These are phyloP conservation scores for Onthophagus sagittarius DNA, from an alignment of 2,888 invertebrate genomes.

Conservation along the genomic window DNA sequence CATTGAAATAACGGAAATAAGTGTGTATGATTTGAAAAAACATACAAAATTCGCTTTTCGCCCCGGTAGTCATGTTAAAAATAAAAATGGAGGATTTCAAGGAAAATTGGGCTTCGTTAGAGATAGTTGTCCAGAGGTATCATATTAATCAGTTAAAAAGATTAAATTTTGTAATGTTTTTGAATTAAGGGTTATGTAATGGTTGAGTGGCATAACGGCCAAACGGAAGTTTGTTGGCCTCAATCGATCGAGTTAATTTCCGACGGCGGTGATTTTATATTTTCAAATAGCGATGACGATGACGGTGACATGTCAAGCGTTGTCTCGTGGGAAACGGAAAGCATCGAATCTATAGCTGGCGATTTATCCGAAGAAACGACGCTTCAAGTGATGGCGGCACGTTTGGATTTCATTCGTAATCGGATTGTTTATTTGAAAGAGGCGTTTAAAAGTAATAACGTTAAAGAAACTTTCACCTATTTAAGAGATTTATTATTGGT, in stretches of 20 bases:
- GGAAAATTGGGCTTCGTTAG: constrained; percentile 71
- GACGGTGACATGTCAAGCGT: constrained; percentile 47
- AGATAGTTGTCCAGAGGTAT: constrained; percentile 75
- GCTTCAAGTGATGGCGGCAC: constrained; percentile 64
- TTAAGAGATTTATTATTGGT: constrained; percentile 76
- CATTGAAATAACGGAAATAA: constrained; percentile 60
- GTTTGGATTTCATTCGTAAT: constrained; percentile 48
- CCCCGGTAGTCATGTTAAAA: constrained; percentile 86
- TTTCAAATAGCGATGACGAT: constrained; percentile 60
- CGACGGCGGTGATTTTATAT: constrained; percentile 72
- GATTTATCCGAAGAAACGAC: constrained; percentile 50
- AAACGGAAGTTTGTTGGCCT: constrained; percentile 85
- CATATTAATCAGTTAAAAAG: not conserved
- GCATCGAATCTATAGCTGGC: constrained; percentile 56
- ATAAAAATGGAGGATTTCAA: constrained; percentile 43
- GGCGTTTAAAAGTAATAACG: constrained; percentile 73
- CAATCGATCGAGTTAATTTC: constrained; percentile 68
- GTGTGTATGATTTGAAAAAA: constrained; percentile 93
- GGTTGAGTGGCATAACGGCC: constrained; percentile 91
- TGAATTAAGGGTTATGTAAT: constrained; percentile 58
- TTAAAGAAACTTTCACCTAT: constrained; percentile 70
- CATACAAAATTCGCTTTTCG: constrained; percentile 92
- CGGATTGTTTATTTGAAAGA: constrained; percentile 60
- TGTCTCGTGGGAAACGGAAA: constrained; percentile 82
- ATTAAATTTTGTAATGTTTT: not conserved